phyloP scores from a whole-genome alignment of 2,113 vertebrate species.

The Eulemur macaco region DNA sequence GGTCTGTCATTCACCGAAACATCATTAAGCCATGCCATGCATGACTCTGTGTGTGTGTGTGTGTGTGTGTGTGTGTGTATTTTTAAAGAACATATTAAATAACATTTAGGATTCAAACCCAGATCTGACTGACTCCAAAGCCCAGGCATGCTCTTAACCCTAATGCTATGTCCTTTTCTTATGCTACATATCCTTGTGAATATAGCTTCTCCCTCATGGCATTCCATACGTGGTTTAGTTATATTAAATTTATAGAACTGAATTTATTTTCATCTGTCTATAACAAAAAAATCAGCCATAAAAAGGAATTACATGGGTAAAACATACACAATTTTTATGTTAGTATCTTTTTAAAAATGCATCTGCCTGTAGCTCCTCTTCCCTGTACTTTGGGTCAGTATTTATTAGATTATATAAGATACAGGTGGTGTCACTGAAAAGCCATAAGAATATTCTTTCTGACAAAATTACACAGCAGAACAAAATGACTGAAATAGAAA shows the following conservation, averaged over 20 bases:
- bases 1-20: not conserved
- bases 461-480: not conserved
- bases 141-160: not conserved
- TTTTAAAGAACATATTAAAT: not conserved
- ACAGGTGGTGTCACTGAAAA: not conserved
- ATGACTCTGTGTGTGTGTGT: not conserved
- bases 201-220: not conserved
- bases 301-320: not conserved
- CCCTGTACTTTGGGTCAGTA: not conserved
- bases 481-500: conserved; percentile 47
- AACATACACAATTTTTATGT: conserved; percentile 41
- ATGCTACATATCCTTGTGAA: not conserved
- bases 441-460: not conserved
- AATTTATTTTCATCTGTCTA: conserved; percentile 30
- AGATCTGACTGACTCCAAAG: not conserved
- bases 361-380: not conserved
- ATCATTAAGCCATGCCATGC: not conserved
- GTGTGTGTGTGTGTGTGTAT: too few species aligned
- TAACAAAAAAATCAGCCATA: not conserved
- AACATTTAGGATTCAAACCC: not conserved
- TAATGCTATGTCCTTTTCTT: not conserved
- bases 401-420: not conserved
- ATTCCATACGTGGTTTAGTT: not conserved
- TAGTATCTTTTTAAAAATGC: not conserved
- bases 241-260: conserved; percentile 5